Evolutionary conservation across 2,797 vertebrate genomes (phyloP), one percentile per base, ranked within the genome.

Genomic region (Psittacula echo): DNA sequence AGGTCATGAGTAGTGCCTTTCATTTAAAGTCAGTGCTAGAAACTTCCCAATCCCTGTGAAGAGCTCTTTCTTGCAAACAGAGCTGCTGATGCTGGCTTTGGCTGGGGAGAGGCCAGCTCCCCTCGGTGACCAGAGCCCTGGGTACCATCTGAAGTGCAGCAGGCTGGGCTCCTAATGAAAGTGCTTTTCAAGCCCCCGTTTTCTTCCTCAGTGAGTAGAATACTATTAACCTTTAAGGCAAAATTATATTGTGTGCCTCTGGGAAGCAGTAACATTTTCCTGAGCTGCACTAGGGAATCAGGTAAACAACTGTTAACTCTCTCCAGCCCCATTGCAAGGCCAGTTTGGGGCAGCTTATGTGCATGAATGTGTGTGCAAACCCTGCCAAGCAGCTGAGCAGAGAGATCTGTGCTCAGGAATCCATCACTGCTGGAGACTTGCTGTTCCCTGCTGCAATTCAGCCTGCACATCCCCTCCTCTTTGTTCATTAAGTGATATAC

Each of bases 181-280:
- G 79, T 88, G 44, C 70, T 89, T 89, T 91, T 78, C 78, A 61
- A 77, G 87, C 53, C 1, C 78, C 90, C 20, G 1, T 87, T 93
- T 90, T 93, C 94, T 68, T 82, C 93, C 92, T 94, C 42, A 13
- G 72, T 23, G 83, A 92, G 74, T 65, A 45, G 92, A 97, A 97
- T 95, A 90, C 84, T 96, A 96, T 97, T 97, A 97, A 97, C 97
- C 97, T 97, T 97, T 97, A 97, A 96, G 96, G 95, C 93, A 97
- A 96, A 97, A 97, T 97, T 97, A 89, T 94, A 93, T 97, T 94
- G 96, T 4, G 45, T 96, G 95, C 97, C 94, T 95, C 90, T 93
- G 96, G 96, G 94, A 97, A 96, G 97, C 87, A 90, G 96, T 97
- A 97, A 97, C 96, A 97, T 97, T 97, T 97, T 91, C 70, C 91